Conservation (phyloP, 2,113 vertebrate species). For the Chlamydotis undulata region DNA sequence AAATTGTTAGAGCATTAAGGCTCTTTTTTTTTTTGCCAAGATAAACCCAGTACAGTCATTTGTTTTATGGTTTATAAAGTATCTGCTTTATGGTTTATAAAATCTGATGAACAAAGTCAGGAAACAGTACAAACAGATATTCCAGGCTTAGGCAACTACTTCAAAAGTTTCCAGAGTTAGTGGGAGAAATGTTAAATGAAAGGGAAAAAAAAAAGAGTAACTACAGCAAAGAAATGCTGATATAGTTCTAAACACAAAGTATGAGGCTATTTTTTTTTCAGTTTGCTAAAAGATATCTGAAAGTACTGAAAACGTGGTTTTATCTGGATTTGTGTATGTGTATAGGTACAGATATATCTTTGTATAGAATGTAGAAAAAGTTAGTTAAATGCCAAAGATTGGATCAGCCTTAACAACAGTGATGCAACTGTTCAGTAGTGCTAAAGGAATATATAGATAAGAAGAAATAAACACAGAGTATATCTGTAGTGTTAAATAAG, state of each 20-base stretch:
- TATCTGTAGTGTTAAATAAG: neutral
- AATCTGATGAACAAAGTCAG: neutral
- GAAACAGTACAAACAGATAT: conserved; percentile 4
- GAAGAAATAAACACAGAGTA: neutral
- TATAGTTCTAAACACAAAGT: neutral
- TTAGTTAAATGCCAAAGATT: neutral
- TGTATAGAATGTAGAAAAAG: neutral
- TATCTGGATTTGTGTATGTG: neutral
- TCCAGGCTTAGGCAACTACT: conserved; percentile 12
- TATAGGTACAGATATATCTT: neutral
- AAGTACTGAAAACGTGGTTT: neutral
- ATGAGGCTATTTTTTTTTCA: neutral
- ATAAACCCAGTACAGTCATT: neutral
- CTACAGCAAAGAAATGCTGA: conserved; percentile 1
- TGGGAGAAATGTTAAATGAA: neutral
- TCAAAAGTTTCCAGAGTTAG: neutral
- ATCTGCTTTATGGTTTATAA: conserved; percentile 27
- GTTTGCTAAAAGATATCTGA: neutral
- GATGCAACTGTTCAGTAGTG: neutral
- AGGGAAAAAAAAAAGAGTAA: neutral
- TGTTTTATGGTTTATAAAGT: conserved; percentile 7
- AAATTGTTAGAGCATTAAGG: conserved; percentile 37
- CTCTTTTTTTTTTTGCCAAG: neutral
- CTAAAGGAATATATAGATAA: neutral
- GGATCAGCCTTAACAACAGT: neutral